Base-by-base conservation (phyloP, 2,113 vertebrate genomes). In the Monopterus albus region DNA sequence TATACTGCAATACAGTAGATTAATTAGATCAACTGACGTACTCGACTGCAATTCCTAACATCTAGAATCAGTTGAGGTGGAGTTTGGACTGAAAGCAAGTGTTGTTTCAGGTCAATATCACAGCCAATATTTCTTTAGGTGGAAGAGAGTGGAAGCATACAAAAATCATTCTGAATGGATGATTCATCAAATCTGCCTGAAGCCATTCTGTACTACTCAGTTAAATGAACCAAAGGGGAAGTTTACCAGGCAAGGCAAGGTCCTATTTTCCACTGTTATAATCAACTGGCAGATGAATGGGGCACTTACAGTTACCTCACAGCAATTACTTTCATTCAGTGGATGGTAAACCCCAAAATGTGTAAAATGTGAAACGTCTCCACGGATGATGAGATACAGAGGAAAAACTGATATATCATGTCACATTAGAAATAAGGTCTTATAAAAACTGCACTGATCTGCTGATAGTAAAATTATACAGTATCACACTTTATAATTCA, bases 161-260 rank as follows among this genome's bases (percentile, higher is more conserved):
- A 56, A 72, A 68, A 64, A 72, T 58, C 11, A 65, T 66, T 80
- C 52, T 26, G 14, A 72, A 62, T 43, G 15, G 36, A 73, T 70
- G 75, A 81, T 51, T 72, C 57, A 68, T 79, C 36, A 71, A 39
- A 72, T 77, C 51, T 74, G 51, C 70, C 67, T 25, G 33, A 55
- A 62, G 50, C 50, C 51, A 43, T 69, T 65, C 29, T 65, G 38
- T 61, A 38, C 25, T 60, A 60, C 68, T 79, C 67, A 43, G 65
- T 52, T 75, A 77, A 86, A 84, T 74, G 61, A 72, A 81, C 57
- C 31, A 65, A 47, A 49, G 42, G 63, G 26, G 28, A 52, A 66
- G 72, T 75, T 71, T 58, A 81, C 45, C 39, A 66, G 50, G 33
- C 38, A 26, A 59, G 55, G 36, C 40, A 17, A 69, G 50, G 55